These are phyloP conservation scores for Osmoderma eremita DNA, from an alignment of 2,888 invertebrate species.

Conservation along the genomic window DNA sequence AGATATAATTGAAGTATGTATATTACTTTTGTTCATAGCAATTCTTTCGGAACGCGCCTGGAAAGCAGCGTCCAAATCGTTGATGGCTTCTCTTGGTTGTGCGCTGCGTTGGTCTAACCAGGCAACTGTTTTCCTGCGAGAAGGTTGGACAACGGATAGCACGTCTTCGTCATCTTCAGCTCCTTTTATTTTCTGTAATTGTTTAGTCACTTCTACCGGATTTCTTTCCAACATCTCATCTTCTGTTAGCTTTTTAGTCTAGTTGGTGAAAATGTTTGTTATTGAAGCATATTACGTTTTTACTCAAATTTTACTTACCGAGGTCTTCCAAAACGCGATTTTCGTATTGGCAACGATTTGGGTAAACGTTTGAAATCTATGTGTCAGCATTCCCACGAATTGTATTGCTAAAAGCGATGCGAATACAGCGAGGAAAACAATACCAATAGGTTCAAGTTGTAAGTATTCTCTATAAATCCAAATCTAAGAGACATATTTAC, in stretches of 20 bases:
- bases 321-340: neutral
- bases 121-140: slow-evolving; percentile 86
- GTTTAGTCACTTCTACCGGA: slow-evolving; percentile 89
- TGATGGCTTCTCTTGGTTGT: slow-evolving; percentile 49
- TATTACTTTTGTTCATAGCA: slow-evolving; percentile 28
- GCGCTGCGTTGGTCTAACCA: slow-evolving; percentile 64
- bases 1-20: no score
- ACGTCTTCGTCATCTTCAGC: slow-evolving; percentile 82
- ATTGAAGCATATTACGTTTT: neutral
- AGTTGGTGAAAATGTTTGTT: no score
- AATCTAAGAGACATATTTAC: slow-evolving; percentile 57
- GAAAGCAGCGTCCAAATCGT: slow-evolving; percentile 56
- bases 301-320: slow-evolving; percentile 32
- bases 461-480: slow-evolving; percentile 69
- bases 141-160: slow-evolving; percentile 72
- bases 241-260: slow-evolving; percentile 77
- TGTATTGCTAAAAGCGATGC: slow-evolving; percentile 75
- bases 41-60: slow-evolving; percentile 48
- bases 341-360: slow-evolving; percentile 77
- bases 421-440: slow-evolving; percentile 80
- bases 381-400: slow-evolving; percentile 79
- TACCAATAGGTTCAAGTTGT: slow-evolving; percentile 77
- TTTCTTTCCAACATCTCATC: slow-evolving; percentile 87
- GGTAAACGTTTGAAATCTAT: slow-evolving; percentile 78
- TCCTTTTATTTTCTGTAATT: slow-evolving; percentile 83